phyloP scores from a whole-genome alignment of 2,888 invertebrate species.

The Melieria crassipennis region DNA sequence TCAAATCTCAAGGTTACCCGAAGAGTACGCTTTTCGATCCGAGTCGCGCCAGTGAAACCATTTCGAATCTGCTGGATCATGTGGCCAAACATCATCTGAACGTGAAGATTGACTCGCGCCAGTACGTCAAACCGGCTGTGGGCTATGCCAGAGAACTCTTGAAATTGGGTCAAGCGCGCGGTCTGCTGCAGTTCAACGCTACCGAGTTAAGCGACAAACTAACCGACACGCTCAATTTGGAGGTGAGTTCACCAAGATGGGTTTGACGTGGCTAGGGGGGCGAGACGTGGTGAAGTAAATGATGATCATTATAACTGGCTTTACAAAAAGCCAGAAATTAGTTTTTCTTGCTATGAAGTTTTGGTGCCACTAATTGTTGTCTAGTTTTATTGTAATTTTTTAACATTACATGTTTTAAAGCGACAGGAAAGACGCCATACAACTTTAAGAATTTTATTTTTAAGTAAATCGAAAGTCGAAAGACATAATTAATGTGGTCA shows the following conservation, averaged over 20 bases:
- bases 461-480: too few relatives aligned
- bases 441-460: too few relatives aligned
- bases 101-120: conserved; percentile 76
- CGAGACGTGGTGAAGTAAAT: not conserved
- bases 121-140: conserved; percentile 80
- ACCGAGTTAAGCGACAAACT: conserved; percentile 78
- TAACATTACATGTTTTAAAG: too few relatives aligned
- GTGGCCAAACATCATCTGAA: conserved; percentile 76
- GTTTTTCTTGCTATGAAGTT: too few relatives aligned
- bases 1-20: conserved; percentile 80
- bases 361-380: too few relatives aligned
- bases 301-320: too few relatives aligned
- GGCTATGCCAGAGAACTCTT: conserved; percentile 78
- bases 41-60: conserved; percentile 75
- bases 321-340: too few relatives aligned
- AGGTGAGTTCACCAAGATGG: conserved; percentile 61
- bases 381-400: too few relatives aligned
- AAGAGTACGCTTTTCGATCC: conserved; percentile 76
- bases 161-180: conserved; percentile 76
- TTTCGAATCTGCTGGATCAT: conserved; percentile 76
- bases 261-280: not conserved
- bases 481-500: too few relatives aligned
- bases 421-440: too few relatives aligned
- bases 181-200: conserved; percentile 75
- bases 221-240: conserved; percentile 82